Conservation (phyloP, 2,888 invertebrate genomes). For the Tigriopus californicus region DNA sequence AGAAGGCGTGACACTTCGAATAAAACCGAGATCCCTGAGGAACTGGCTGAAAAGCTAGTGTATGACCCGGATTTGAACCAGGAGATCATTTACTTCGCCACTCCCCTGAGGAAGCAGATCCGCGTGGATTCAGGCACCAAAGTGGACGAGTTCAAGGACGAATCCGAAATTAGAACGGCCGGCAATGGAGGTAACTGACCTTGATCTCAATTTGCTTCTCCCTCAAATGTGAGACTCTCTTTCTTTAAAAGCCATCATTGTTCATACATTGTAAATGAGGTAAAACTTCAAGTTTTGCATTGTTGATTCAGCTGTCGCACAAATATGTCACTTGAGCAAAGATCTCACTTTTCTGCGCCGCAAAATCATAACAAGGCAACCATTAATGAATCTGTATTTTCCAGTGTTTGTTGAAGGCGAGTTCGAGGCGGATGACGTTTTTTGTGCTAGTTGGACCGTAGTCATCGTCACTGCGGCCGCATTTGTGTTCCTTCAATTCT, state of each 20-base stretch:
- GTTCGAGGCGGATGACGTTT: neutral
- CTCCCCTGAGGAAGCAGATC: constrained; percentile 22
- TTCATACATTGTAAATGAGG: neutral
- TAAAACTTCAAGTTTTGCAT: too few species aligned
- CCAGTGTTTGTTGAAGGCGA: constrained; percentile 6
- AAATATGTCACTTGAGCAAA: too few species aligned
- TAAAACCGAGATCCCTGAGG: neutral
- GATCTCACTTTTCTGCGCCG: too few species aligned
- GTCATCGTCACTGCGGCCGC: neutral
- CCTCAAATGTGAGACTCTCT: neutral
- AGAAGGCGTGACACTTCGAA: constrained; percentile 20
- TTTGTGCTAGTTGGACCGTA: constrained; percentile 10
- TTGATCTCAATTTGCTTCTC: too few species aligned
- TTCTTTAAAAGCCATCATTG: neutral
- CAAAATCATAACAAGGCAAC: too few species aligned
- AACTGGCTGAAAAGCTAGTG: neutral
- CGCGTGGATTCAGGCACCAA: constrained; percentile 21
- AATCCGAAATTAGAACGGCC: neutral
- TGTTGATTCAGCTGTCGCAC: too few species aligned
- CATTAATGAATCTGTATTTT: neutral
- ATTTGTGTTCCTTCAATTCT: constrained; percentile 10
- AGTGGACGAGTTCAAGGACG: neutral
- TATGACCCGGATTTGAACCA: constrained; percentile 8
- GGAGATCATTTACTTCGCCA: constrained; percentile 19
- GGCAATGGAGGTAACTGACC: neutral